Conservation (phyloP, 2,797 vertebrate species). For the Smutsia temminckii region DNA sequence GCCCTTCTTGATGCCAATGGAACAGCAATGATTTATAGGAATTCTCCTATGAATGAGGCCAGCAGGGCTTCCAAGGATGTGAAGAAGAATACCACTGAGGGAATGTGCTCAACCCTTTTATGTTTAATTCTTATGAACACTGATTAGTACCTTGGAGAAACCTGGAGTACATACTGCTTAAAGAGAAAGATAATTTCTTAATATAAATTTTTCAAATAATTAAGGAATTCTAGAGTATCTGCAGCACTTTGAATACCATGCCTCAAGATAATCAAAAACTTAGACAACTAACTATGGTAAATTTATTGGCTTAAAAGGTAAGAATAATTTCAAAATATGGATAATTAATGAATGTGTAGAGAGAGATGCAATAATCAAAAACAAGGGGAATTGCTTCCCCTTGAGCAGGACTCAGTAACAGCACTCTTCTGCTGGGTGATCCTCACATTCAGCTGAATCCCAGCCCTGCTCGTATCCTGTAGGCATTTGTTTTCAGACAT, state of each 20-base stretch:
- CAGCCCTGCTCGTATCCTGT: background rate
- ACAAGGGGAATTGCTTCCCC: background rate
- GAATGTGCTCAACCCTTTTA: background rate
- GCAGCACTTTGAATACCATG: background rate
- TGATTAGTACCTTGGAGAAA: background rate
- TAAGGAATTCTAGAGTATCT: background rate
- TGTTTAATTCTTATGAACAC: background rate
- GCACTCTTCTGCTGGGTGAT: background rate
- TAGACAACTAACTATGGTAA: background rate
- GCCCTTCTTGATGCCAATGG: background rate
- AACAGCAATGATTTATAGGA: background rate
- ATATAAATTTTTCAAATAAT: background rate
- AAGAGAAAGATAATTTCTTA: background rate
- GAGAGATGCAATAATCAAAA: background rate
- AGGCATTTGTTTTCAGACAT: background rate
- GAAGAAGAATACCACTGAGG: background rate
- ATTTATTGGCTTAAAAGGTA: background rate
- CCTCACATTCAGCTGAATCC: background rate
- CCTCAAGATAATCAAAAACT: background rate
- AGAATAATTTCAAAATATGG: background rate
- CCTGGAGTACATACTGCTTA: background rate
- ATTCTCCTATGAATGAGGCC: background rate
- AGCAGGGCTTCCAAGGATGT: background rate
- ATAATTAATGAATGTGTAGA: background rate
- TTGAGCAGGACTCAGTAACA: background rate